Percentiles rank a stretch among this genome's conserved stretches.
phyloP scores from a whole-genome alignment of 2,797 vertebrate species.

The Tragelaphus eurycerus region DNA sequence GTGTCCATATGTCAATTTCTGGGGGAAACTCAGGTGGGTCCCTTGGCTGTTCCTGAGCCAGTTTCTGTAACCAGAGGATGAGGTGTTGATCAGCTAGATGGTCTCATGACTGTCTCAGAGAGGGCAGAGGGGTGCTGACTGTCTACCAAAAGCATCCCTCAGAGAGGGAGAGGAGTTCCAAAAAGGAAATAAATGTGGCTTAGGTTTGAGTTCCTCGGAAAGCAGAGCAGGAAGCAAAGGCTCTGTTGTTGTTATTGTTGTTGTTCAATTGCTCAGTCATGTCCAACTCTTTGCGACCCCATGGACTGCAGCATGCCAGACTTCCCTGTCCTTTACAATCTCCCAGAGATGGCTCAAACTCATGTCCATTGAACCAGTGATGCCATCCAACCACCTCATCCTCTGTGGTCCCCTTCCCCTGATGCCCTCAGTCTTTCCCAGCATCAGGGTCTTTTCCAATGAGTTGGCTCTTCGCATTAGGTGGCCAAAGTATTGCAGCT shows the following conservation, averaged over 20 bases:
- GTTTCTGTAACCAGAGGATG: background rate
- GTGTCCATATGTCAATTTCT: background rate
- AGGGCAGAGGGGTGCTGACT: accelerated
- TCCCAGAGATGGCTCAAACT: background rate
- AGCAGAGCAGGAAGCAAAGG: background rate
- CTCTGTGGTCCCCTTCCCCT: background rate
- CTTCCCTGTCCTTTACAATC: background rate
- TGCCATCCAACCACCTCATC: background rate
- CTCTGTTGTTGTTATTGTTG: background rate
- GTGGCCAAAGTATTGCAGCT: background rate
- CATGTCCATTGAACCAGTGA: background rate
- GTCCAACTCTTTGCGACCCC: background rate
- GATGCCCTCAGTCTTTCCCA: background rate
- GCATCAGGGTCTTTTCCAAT: background rate
- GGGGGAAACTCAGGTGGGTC: background rate
- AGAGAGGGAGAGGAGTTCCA: background rate
- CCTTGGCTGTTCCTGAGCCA: background rate
- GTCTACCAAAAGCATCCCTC: too few species aligned
- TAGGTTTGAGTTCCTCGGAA: background rate
- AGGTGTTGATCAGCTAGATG: background rate
- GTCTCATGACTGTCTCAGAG: background rate
- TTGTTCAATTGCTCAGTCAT: background rate
- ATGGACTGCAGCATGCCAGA: background rate
- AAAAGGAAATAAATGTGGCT: background rate
- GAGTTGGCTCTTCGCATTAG: background rate